Conservation (phyloP, 2,888 invertebrate species). For the Drosophila incognita region DNA sequence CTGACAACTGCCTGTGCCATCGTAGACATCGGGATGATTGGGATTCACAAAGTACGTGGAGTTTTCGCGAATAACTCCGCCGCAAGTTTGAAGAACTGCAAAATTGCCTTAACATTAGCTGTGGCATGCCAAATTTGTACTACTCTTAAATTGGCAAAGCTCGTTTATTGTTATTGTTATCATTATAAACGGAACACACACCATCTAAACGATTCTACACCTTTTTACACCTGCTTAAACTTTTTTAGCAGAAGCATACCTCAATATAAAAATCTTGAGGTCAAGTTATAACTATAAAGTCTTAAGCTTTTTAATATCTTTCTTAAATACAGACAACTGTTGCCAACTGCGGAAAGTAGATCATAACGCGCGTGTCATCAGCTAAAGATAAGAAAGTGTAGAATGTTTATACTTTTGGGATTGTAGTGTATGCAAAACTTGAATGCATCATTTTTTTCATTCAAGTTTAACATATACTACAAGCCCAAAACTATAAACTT, state of each 20-base stretch:
- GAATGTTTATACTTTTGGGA: too few species aligned
- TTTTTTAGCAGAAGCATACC: too few species aligned
- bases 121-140: background rate
- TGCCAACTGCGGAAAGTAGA: too few species aligned
- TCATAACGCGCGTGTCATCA: too few species aligned
- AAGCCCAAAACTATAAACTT: background rate
- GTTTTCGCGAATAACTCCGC: constrained; percentile 91
- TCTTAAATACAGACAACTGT: too few species aligned
- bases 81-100: constrained; percentile 92
- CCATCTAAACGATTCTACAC: background rate
- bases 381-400: too few species aligned
- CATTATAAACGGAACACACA: background rate
- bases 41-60: constrained; percentile 94
- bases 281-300: too few species aligned
- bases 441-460: background rate
- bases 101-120: background rate
- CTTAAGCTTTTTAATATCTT: too few species aligned
- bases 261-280: too few species aligned
- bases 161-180: background rate
- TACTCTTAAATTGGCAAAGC: background rate
- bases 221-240: too few species aligned
- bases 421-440: background rate
- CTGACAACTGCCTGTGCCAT: constrained; percentile 93
- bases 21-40: constrained; percentile 90
- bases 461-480: background rate